phyloP scores from a whole-genome alignment of 2,797 vertebrate species.

The Erethizon dorsatum region DNA sequence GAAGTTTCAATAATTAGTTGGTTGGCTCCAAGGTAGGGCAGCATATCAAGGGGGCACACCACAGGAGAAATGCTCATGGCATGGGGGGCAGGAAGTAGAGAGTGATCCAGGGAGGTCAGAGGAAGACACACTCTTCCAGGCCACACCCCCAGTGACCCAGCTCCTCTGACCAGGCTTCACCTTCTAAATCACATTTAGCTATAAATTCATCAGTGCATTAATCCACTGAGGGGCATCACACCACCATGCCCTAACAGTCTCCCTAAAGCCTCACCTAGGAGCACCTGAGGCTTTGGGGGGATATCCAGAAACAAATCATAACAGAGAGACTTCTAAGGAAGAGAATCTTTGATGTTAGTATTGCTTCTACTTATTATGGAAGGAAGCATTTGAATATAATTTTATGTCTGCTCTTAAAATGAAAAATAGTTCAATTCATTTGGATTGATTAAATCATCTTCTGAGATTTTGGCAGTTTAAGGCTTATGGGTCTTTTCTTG shows the following conservation, averaged over 20 bases:
- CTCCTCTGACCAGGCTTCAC: not conserved
- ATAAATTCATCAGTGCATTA: not conserved
- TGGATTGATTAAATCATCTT: slow-evolving; percentile 79
- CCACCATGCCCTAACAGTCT: not conserved
- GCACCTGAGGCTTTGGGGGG: not conserved
- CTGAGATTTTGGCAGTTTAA: slow-evolving; percentile 72
- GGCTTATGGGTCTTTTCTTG: slow-evolving; percentile 64
- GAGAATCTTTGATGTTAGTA: slow-evolving; percentile 17
- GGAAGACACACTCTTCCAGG: not conserved
- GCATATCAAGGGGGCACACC: not conserved
- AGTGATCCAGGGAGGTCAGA: not conserved
- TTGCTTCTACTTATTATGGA: not conserved
- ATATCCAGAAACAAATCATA: not conserved
- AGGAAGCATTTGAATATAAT: slow-evolving; percentile 58
- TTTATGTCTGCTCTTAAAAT: slow-evolving; percentile 76
- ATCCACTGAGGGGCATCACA: not conserved
- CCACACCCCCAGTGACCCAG: too few relatives aligned
- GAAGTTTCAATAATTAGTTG: not conserved
- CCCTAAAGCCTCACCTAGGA: not conserved
- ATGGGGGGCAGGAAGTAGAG: not conserved
- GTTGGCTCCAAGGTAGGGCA: not conserved
- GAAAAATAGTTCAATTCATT: slow-evolving; percentile 69
- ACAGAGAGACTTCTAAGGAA: slow-evolving; percentile 10
- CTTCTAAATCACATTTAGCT: not conserved
- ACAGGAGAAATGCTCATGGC: not conserved